Conservation (phyloP, 2,888 invertebrate genomes). For the Ligdia adustata region DNA sequence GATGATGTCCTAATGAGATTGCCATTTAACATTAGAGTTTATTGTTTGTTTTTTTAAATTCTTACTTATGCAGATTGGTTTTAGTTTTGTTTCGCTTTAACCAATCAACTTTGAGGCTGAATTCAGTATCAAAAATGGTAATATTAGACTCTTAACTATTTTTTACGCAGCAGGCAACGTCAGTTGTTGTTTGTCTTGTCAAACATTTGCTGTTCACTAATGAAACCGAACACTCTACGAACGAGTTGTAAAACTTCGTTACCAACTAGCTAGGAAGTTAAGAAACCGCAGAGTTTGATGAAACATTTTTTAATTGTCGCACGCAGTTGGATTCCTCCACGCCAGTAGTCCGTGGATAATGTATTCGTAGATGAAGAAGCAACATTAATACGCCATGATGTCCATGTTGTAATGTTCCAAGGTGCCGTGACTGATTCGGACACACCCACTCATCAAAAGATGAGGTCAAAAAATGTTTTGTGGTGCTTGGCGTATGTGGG, state of each 20-base stretch:
- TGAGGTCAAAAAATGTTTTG: constrained; percentile 3
- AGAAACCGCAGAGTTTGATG: constrained; percentile 54
- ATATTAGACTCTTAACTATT: neutral
- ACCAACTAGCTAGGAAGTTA: constrained; percentile 58
- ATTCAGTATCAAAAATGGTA: neutral
- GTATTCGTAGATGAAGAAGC: constrained; percentile 47
- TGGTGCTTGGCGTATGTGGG: too few relatives aligned
- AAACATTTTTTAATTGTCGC: constrained; percentile 68
- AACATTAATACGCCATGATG: constrained; percentile 36
- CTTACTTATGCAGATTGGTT: neutral
- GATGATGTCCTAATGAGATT: constrained; percentile 17
- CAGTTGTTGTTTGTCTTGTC: constrained; percentile 12
- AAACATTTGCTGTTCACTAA: neutral
- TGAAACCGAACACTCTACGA: constrained; percentile 11
- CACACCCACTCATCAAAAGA: constrained; percentile 37
- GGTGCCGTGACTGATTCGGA: constrained; percentile 39
- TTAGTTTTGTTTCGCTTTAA: neutral
- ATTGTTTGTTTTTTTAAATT: constrained; percentile 1
- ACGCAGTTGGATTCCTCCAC: constrained; percentile 57
- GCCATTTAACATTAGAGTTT: constrained; percentile 15
- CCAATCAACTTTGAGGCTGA: neutral
- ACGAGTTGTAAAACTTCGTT: constrained; percentile 5
- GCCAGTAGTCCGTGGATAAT: constrained; percentile 61
- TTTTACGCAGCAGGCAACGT: constrained; percentile 1
- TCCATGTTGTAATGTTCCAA: constrained; percentile 28